These are phyloP conservation scores for Phenacoccus solenopsis DNA, from an alignment of 1,140 invertebrate species.

Conservation along the genomic window DNA sequence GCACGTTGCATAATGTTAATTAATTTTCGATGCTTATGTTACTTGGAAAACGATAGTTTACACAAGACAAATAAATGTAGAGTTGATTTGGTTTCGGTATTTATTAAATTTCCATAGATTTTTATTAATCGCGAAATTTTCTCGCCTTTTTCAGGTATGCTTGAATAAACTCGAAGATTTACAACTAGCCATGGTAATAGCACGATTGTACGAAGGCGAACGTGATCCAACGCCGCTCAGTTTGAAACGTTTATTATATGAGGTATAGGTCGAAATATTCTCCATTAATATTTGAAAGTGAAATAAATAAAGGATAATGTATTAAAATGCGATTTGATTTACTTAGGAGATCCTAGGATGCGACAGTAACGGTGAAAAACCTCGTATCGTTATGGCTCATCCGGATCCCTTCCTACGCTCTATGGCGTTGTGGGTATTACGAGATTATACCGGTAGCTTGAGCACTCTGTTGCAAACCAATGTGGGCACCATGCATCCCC, in stretches of 20 bases:
- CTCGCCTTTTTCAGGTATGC: conserved; percentile 46
- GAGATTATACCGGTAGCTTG: conserved; percentile 78
- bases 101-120: background rate
- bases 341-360: conserved; percentile 38
- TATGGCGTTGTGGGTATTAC: conserved; percentile 93
- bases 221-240: conserved; percentile 55
- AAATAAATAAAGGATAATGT: background rate
- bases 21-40: too few species aligned
- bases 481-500: conserved; percentile 62
- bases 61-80: too few species aligned
- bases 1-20: background rate
- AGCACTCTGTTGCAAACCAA: conserved; percentile 76
- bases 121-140: conserved; percentile 19
- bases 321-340: conserved; percentile 20
- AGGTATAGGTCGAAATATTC: conserved; percentile 43
- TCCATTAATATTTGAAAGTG: background rate
- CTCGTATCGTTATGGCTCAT: conserved; percentile 57
- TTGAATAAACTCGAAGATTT: conserved; percentile 88
- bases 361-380: conserved; percentile 53
- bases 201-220: conserved; percentile 77
- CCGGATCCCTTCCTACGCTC: conserved; percentile 95
- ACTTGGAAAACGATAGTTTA: too few species aligned
- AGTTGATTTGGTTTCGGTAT: background rate
- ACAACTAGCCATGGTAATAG: conserved; percentile 89
- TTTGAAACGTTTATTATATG: conserved; percentile 60